Conservation (phyloP, 2,113 vertebrate species). For the Bos javanicus region DNA sequence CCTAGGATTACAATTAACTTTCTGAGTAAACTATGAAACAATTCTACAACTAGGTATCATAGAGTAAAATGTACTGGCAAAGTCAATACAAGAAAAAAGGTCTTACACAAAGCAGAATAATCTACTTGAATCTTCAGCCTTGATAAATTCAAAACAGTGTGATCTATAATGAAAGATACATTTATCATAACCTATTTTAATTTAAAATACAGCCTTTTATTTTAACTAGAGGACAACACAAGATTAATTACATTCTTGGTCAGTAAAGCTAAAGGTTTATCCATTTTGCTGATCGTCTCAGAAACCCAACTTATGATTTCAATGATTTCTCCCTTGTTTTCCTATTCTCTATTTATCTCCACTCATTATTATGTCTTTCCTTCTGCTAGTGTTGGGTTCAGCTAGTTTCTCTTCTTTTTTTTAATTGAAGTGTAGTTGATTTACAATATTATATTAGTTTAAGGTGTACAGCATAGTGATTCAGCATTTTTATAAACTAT, state of each 20-base stretch:
- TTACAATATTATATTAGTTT: not conserved
- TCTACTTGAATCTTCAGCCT: not conserved
- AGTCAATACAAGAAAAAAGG: not conserved
- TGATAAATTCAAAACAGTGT: conserved; percentile 60
- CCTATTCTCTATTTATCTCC: not conserved
- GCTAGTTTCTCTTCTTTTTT: not conserved
- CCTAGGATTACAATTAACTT: conserved; percentile 67
- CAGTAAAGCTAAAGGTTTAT: not conserved
- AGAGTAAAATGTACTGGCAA: conserved; percentile 67
- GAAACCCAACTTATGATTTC: not conserved
- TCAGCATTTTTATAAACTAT: not conserved
- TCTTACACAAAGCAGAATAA: conserved; percentile 48
- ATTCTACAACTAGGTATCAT: conserved; percentile 68
- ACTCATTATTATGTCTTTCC: not conserved
- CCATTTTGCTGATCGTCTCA: not conserved
- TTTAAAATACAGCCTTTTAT: conserved; percentile 21
- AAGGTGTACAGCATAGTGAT: not conserved
- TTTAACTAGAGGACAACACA: conserved; percentile 50
- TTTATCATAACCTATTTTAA: conserved; percentile 29
- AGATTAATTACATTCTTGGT: conserved; percentile 29
- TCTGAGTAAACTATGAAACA: conserved; percentile 65
- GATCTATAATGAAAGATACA: conserved; percentile 51
- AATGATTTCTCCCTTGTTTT: not conserved
- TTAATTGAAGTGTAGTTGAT: not conserved
- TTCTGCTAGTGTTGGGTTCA: conserved; percentile 1